Conservation (phyloP, 1,140 invertebrate genomes). For the Chrysopa pallens region DNA sequence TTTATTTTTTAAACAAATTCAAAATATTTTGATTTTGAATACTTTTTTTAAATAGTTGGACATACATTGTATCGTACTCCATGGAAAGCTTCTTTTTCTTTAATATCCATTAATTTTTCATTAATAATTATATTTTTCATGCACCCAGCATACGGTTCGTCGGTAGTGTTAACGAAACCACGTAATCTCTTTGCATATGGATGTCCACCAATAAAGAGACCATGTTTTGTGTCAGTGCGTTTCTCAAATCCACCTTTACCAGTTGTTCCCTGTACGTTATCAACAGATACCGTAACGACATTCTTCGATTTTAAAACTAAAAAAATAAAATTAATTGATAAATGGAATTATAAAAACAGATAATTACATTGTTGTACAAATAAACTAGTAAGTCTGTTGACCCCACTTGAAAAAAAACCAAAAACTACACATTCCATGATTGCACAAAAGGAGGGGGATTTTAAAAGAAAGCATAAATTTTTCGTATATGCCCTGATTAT, state of each 20-base stretch:
- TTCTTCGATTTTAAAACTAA: constrained; percentile 70
- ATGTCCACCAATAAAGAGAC: constrained; percentile 81
- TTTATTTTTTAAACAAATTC: no score
- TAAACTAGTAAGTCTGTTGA: no score
- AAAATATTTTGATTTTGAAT: not conserved
- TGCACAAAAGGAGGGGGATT: no score
- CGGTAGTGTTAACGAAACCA: constrained; percentile 28
- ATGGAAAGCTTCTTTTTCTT: constrained; percentile 35
- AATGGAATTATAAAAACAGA: no score
- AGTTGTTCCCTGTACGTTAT: constrained; percentile 51
- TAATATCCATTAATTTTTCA: constrained; percentile 34
- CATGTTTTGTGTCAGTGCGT: constrained; percentile 62
- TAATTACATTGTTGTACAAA: no score
- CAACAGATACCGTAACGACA: constrained; percentile 61
- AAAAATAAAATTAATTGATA: constrained; percentile 22
- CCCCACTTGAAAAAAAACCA: no score
- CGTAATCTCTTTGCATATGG: constrained; percentile 33
- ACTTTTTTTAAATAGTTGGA: constrained; percentile 26
- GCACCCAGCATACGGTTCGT: constrained; percentile 64
- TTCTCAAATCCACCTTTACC: constrained; percentile 35
- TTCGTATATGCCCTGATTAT: no score
- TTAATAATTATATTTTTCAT: constrained; percentile 55
- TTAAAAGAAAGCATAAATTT: no score
- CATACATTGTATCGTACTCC: constrained; percentile 52
- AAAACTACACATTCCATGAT: no score